These are phyloP conservation scores for Diaphora mendica DNA, from an alignment of 2,888 invertebrate species.

Conservation along the genomic window DNA sequence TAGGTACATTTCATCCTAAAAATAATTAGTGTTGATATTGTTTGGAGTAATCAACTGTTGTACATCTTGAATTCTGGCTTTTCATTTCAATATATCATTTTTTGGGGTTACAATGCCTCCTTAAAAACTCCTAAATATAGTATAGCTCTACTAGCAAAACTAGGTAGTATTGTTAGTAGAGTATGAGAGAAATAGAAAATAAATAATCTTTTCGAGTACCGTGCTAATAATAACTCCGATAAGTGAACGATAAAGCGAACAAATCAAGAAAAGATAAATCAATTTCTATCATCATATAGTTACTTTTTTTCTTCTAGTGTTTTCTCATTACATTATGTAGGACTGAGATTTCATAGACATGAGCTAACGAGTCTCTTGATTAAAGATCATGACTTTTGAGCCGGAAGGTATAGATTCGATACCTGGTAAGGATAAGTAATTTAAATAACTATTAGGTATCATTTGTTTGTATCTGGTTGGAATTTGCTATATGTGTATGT, in stretches of 20 bases:
- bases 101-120: not conserved
- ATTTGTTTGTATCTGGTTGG: too few relatives aligned
- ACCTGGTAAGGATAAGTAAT: too few relatives aligned
- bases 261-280: not conserved
- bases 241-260: not conserved
- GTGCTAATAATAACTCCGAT: not conserved
- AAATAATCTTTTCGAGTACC: too few relatives aligned
- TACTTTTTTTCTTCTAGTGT: not conserved
- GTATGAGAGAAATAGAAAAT: too few relatives aligned
- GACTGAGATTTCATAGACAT: not conserved
- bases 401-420: not conserved
- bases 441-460: not conserved
- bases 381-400: too few relatives aligned
- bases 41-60: not conserved
- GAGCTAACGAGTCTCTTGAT: not conserved
- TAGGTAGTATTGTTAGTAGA: too few relatives aligned
- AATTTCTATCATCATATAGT: too few relatives aligned
- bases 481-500: too few relatives aligned
- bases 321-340: not conserved
- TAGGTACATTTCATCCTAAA: not conserved
- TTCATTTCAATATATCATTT: not conserved
- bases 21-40: not conserved
- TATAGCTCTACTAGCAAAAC: too few relatives aligned
- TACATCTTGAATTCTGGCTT: not conserved
- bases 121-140: too few relatives aligned